Evolutionary conservation across 2,797 vertebrate species (phyloP), one percentile per base, ranked within the genome.

Genomic region (Cynodonichthys magdalenae): DNA sequence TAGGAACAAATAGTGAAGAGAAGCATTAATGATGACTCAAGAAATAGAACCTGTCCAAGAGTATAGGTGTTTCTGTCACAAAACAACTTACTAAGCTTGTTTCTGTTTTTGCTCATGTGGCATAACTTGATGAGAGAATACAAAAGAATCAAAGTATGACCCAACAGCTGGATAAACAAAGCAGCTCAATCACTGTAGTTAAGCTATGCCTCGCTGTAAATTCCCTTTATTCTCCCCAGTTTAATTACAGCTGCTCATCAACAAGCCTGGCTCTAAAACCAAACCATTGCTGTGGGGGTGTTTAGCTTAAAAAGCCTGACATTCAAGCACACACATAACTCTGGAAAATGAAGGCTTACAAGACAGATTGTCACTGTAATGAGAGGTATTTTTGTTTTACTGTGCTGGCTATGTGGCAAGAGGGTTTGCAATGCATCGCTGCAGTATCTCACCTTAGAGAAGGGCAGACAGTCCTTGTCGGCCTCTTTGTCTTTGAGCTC

Each of bases 401-500:
- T 65, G 52, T 27, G 45, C 58, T 14, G 63, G 57, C 67, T 70
- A 74, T 46, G 74, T 72, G 68, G 83, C 74, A 75, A 65, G 41
- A 14, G 36, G n/a, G 28, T 28, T 19, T 61, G 50, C 27, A 63
- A 44, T 41, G 42, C 57, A 57, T 12, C 15, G 52, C 24, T 46
- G 10, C 28, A 18, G 27, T 17, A 28, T 41, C 82, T 87, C 75
- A 99, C 97, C 97, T 99, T 99, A 71, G 95, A 93, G 83, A 99
- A 99, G 0, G 98, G 96, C 62, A 99, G 94, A 87, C 98, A 99
- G 86, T 99, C 98, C 88, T 99, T 99, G 92, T 99, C 98, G 0
- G 97, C 97, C 93, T 99, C 98, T 88, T 98, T 98, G 91, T 99
- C 98, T 93, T 97, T 98, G 27, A 99, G 95, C 94, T 99, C 97